phyloP scores from a whole-genome alignment of 2,797 vertebrate species.

The Pangasius krempfi region DNA sequence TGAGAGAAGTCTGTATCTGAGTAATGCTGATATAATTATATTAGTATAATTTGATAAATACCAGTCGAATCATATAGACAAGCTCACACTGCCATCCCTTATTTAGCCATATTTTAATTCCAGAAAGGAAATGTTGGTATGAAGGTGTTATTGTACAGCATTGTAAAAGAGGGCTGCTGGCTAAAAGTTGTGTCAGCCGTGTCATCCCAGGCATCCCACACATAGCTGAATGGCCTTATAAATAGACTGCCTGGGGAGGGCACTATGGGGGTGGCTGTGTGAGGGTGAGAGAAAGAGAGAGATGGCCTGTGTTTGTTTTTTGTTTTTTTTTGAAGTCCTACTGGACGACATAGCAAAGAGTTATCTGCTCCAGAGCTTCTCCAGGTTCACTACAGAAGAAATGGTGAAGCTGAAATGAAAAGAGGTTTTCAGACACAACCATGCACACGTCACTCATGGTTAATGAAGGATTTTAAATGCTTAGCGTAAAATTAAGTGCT shows the following conservation, averaged over 20 bases:
- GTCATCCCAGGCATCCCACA: neutral
- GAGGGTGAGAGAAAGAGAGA: neutral
- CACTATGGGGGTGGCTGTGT: neutral
- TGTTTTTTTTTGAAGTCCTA: neutral
- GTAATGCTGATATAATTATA: neutral
- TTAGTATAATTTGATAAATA: neutral
- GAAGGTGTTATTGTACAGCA: neutral
- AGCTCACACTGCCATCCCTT: too few relatives aligned
- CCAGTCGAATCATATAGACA: neutral
- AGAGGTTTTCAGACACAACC: neutral
- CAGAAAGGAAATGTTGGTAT: neutral
- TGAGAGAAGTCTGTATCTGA: neutral
- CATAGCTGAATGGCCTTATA: constrained; percentile 15
- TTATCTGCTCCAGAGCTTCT: neutral
- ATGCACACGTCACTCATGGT: neutral
- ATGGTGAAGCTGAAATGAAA: neutral
- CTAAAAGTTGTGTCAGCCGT: neutral
- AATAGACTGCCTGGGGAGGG: constrained; percentile 8
- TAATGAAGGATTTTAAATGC: constrained; percentile 10
- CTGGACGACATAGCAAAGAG: neutral
- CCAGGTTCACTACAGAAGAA: neutral
- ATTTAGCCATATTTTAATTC: neutral
- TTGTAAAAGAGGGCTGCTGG: neutral
- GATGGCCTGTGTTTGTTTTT: neutral
- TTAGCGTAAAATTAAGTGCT: neutral